phyloP scores from a whole-genome alignment of 2,888 invertebrate genomes.

The Rhingia campestris region DNA sequence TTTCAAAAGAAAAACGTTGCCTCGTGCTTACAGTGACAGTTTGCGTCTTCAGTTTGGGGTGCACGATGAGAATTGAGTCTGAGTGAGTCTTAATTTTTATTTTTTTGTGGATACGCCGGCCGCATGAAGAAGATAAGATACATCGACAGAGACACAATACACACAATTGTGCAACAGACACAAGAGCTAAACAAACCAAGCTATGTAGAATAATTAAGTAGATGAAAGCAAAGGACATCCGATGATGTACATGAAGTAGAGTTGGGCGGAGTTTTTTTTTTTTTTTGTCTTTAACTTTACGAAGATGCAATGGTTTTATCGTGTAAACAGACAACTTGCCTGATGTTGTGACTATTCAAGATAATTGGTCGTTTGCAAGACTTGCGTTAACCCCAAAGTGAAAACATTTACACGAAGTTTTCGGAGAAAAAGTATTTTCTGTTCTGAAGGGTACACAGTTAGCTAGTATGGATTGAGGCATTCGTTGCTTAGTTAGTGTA shows the following conservation, averaged over 20 bases:
- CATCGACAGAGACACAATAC: slow-evolving; percentile 18
- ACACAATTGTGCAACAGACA: slow-evolving; percentile 71
- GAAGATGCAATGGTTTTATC: slow-evolving; percentile 10
- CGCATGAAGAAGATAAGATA: neutral
- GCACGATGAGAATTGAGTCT: slow-evolving; percentile 1
- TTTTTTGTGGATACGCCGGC: slow-evolving; percentile 27
- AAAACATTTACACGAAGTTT: neutral
- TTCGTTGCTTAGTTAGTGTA: no score
- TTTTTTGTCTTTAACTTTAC: slow-evolving; percentile 17
- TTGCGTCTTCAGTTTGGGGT: slow-evolving; percentile 61
- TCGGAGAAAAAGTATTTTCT: no score
- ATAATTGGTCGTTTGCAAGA: slow-evolving; percentile 4
- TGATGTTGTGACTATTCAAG: neutral
- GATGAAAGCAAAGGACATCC: slow-evolving; percentile 50
- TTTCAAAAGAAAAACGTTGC: slow-evolving; percentile 64
- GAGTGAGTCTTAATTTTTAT: slow-evolving; percentile 63
- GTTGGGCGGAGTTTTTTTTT: neutral
- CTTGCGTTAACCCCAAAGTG: neutral
- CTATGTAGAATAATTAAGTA: slow-evolving; percentile 69
- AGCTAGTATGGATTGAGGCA: no score
- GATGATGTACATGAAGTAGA: slow-evolving; percentile 8
- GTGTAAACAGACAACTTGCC: neutral
- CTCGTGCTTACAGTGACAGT: slow-evolving; percentile 72
- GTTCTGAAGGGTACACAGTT: no score
- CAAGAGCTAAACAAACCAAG: slow-evolving; percentile 65